Percentiles rank a stretch among this genome's conserved stretches.
Evolutionary conservation across 2,888 invertebrate genomes (phyloP).

Genomic region (Hirudinaria manillensis): DNA sequence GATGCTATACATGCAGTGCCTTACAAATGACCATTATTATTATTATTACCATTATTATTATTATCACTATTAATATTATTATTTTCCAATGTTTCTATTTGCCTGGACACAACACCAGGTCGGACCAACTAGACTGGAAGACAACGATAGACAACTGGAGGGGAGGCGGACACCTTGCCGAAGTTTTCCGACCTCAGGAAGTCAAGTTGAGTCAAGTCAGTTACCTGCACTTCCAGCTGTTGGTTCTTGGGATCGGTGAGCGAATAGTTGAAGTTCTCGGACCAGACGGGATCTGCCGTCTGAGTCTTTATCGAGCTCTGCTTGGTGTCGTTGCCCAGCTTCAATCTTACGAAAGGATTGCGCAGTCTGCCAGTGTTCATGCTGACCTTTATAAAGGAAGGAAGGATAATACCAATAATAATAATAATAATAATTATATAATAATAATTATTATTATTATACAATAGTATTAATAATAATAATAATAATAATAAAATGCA

Average conservation of each 20-base stretch:
- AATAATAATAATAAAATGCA: no score
- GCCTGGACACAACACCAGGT: no score
- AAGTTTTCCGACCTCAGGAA: no score
- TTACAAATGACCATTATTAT: no score
- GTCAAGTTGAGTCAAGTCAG: not conserved
- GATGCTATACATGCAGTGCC: no score
- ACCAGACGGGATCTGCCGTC: slow-evolving; percentile 85
- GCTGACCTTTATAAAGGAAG: slow-evolving; percentile 48
- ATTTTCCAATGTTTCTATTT: no score
- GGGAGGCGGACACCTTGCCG: no score
- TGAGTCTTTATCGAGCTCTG: slow-evolving; percentile 53
- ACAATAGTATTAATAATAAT: no score
- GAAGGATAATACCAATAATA: not conserved
- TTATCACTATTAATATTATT: not conserved
- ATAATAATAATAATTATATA: not conserved
- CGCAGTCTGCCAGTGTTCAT: slow-evolving; percentile 26
- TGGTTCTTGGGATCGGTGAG: slow-evolving; percentile 85
- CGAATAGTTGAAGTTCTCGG: slow-evolving; percentile 86
- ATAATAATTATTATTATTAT: not conserved
- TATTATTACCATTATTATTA: not conserved
- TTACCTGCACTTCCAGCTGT: slow-evolving; percentile 73
- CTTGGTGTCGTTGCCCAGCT: slow-evolving; percentile 61
- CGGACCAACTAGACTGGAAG: no score
- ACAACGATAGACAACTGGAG: no score
- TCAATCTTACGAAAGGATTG: slow-evolving; percentile 69